Evolutionary conservation across 2,888 invertebrate species (phyloP), one percentile per base, ranked within the genome.

Genomic region (Metallyticus violacea): DNA sequence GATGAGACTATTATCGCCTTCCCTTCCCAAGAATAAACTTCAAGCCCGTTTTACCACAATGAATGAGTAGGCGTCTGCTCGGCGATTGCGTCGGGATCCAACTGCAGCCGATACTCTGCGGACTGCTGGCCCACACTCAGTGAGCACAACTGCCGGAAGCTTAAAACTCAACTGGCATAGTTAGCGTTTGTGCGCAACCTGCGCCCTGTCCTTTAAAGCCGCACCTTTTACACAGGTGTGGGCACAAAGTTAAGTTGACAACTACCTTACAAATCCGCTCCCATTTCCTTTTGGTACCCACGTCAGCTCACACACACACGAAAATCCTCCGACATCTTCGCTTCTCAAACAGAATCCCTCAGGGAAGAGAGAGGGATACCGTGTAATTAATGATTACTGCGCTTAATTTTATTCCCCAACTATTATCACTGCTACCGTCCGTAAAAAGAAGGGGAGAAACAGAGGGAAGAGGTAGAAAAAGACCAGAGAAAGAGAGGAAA

Each of bases 321-420:
- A 62, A 62, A 62, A 62, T 62, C 40, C 40, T 26, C 81, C 81
- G 81, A 81, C 81, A 81, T 25, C 80, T 80, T 80, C 29, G 80
- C 80, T 15, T 27, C 29, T 26, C 81, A 30, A 81, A 22, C 40
- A 27, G 81, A 30, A 81, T 62, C 30, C 30, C 40, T 28, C 30
- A 40, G 30, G 29, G 81, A 26, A 27, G 80, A 27, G 85, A 62
- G 80, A 62, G 77, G 30, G 40, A 27, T 30, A 81, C 80, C 85
- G 82, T 86, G 87, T 88, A 88, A 88, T 88, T 88, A 88, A 88
- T 88, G 88, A 87, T 86, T 86, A 88, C 88, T 77, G 81, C 87
- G 86, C 88, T 88, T 88, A 88, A 88, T 88, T 88, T 88, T 88
- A 88, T 88, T 88, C 88, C 88, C 86, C 82, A 88, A 86, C 88